phyloP scores from a whole-genome alignment of 2,888 invertebrate species.

The Dryomyza anilis region DNA sequence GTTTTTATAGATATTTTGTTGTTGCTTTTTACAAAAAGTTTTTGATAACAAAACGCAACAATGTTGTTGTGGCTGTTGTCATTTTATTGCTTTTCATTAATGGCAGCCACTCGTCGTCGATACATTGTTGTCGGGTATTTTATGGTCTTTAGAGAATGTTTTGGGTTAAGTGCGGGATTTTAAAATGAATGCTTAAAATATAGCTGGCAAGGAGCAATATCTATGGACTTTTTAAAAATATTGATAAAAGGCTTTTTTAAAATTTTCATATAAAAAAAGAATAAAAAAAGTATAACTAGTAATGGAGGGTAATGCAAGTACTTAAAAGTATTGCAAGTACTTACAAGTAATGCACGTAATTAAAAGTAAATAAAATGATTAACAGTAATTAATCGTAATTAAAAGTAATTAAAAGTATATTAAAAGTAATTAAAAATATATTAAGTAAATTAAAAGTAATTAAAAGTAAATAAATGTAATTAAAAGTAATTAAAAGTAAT shows the following conservation, averaged over 20 bases:
- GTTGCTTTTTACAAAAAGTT: too few relatives aligned
- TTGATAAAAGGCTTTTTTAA: too few relatives aligned
- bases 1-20: too few relatives aligned
- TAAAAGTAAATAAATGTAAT: not conserved
- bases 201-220: not conserved
- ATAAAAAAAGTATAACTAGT: too few relatives aligned
- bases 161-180: not conserved
- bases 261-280: too few relatives aligned
- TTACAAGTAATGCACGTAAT: too few relatives aligned
- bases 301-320: too few relatives aligned
- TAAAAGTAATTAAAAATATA: not conserved
- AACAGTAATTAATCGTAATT: not conserved
- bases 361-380: too few relatives aligned
- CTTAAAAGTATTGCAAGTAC: too few relatives aligned
- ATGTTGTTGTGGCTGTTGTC: constrained; percentile 1
- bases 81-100: constrained; percentile 14
- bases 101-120: constrained; percentile 1
- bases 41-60: too few relatives aligned
- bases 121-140: constrained; percentile 7
- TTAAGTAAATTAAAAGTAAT: not conserved
- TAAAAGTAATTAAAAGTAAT: too few relatives aligned
- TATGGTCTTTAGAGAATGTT: not conserved
- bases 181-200: not conserved
- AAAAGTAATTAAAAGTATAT: not conserved
- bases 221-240: too few relatives aligned